Evolutionary conservation across 2,113 vertebrate genomes (phyloP).

Genomic region (Pomatorhinus ruficollis): DNA sequence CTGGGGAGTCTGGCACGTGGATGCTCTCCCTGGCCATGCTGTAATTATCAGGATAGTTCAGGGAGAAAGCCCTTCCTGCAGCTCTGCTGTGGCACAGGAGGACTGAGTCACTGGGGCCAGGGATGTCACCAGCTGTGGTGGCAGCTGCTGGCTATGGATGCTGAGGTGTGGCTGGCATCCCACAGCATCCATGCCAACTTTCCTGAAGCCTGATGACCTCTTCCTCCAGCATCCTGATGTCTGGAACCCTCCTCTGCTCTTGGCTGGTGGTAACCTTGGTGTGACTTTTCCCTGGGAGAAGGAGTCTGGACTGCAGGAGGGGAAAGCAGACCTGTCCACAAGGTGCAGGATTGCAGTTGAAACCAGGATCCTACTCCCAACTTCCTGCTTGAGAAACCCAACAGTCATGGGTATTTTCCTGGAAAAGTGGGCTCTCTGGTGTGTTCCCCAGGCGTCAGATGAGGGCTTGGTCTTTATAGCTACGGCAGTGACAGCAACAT

Average conservation of each 20-base stretch:
- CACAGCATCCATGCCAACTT: background rate
- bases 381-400: background rate
- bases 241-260: background rate
- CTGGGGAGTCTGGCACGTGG: background rate
- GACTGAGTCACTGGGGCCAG: background rate
- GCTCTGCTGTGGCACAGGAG: background rate
- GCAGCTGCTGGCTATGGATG: fast-evolving
- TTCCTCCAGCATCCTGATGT: background rate
- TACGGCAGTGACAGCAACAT: fast-evolving
- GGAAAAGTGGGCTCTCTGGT: background rate
- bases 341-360: background rate
- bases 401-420: background rate
- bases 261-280: background rate
- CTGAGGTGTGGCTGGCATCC: background rate
- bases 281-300: too few relatives aligned
- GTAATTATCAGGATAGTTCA: background rate
- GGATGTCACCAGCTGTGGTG: background rate
- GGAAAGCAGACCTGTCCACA: background rate
- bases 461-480: background rate
- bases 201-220: background rate
- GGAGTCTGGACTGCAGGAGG: background rate
- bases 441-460: fast-evolving
- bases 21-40: background rate
- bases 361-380: background rate
- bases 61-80: background rate